phyloP scores from a whole-genome alignment of 2,888 invertebrate genomes.

The Nephrocerus scutellatus region DNA sequence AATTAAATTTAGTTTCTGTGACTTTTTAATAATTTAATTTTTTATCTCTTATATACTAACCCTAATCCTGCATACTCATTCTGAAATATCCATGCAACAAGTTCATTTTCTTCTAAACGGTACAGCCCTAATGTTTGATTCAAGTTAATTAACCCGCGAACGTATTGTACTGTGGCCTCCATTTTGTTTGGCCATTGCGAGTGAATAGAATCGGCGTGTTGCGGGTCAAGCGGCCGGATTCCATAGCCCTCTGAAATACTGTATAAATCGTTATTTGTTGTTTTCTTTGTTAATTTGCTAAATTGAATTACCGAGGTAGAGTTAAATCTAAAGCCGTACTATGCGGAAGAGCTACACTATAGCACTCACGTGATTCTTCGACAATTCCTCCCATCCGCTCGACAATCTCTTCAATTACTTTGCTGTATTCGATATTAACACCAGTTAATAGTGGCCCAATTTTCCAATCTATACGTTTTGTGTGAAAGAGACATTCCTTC shows the following conservation, averaged over 20 bases:
- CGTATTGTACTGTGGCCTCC: slow-evolving; percentile 33
- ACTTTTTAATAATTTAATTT: too few species aligned
- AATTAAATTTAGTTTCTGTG: too few species aligned
- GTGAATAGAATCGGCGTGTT: slow-evolving; percentile 32
- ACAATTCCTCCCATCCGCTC: slow-evolving; percentile 22
- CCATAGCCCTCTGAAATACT: slow-evolving; percentile 32
- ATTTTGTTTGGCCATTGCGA: slow-evolving; percentile 34
- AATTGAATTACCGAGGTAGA: slow-evolving; percentile 21
- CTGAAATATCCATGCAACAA: slow-evolving; percentile 39
- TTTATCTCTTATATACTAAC: slow-evolving; percentile 22
- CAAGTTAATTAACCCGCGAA: slow-evolving; percentile 31
- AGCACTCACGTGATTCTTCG: slow-evolving; percentile 29
- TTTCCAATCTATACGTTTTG: slow-evolving; percentile 33
- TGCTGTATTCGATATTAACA: slow-evolving; percentile 26
- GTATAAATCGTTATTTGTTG: background rate
- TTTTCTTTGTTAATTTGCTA: background rate
- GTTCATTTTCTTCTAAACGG: slow-evolving; percentile 23
- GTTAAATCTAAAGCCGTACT: slow-evolving; percentile 19
- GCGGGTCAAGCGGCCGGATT: slow-evolving; percentile 20
- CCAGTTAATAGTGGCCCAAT: slow-evolving; percentile 34
- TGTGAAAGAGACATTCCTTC: slow-evolving; percentile 31
- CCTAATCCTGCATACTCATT: slow-evolving; percentile 40
- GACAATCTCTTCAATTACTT: slow-evolving; percentile 27
- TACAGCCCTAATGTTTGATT: slow-evolving; percentile 33
- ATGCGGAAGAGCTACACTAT: slow-evolving; percentile 29